Evolutionary conservation across 2,888 invertebrate genomes (phyloP), one percentile per base, ranked within the genome.

Genomic region (Leucophenga montana): DNA sequence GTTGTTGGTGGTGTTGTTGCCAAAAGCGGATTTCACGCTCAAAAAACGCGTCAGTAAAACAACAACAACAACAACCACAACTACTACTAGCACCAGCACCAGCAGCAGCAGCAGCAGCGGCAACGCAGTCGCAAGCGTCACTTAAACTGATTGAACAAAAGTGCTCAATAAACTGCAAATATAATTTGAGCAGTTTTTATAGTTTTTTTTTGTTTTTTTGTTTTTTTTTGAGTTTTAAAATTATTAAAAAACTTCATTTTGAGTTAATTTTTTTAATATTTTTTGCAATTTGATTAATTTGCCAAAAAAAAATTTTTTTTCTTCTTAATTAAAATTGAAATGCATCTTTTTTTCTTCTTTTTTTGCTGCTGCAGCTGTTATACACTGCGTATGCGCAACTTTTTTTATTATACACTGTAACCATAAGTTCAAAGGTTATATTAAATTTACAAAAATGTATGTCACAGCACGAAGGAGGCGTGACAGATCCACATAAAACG

Each of bases 111-210:
- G 14, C 66, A 53, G 11, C 61, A 53, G 13, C 44, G 46, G 13
- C 44, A 48, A 31, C 53, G 18, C 53, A 50, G 27, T 27, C 27
- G 27, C 27, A 27, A 27, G n/a, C 27, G 27, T 27, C 27, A 27
- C 27, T 27, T 27, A 66, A 53, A 33, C 33, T 16, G 66, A 31
- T 48, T 64, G 44, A 64, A 68, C 8, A 71, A 80, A 80, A 80
- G 56, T 69, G 75, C 80, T 80, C 80, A 80, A 82, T 77, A 78
- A 78, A 75, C 71, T 80, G 80, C 80, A 80, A 79, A 82, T 78
- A 27, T 71, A 67, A 39, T 39, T 39, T 39, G 39, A 39, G 39
- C 11, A 5, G 39, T 18, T 18, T 18, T 16, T n/a, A n/a, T n/a
- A 5, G 39, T 18, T 18, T 18, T 16, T n/a, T n/a, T n/a, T n/a